Percentiles rank a stretch among this genome's conserved stretches.
Conservation (phyloP, 2,797 vertebrate genomes). For the Hydrophis major region DNA sequence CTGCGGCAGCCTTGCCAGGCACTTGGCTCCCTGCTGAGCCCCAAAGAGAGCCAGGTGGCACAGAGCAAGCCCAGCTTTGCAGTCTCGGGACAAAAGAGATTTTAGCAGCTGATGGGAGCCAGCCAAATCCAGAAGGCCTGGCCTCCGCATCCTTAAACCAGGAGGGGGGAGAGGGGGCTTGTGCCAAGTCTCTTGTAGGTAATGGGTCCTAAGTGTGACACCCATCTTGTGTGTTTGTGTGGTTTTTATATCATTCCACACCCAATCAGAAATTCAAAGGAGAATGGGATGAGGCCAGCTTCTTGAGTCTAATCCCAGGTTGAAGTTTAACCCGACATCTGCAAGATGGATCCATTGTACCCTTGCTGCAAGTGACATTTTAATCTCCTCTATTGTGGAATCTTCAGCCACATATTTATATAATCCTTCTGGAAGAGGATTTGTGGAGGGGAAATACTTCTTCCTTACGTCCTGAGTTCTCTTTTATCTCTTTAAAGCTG, state of each 20-base stretch:
- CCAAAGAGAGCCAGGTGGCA: neutral
- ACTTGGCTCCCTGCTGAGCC: fast-evolving
- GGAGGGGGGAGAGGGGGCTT: fast-evolving
- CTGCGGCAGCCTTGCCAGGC: no score
- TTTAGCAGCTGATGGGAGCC: neutral
- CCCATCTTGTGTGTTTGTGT: neutral
- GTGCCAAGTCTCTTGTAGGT: neutral
- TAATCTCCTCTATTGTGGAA: slow-evolving; percentile 42
- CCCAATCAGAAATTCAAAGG: neutral
- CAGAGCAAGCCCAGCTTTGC: neutral
- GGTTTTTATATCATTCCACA: neutral
- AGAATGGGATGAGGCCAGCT: neutral
- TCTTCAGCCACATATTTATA: slow-evolving; percentile 43
- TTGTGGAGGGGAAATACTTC: slow-evolving; percentile 54
- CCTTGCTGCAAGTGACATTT: slow-evolving; percentile 57
- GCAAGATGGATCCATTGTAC: slow-evolving; percentile 39
- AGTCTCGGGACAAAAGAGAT: no score
- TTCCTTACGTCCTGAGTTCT: slow-evolving; percentile 51
- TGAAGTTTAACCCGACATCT: slow-evolving; percentile 42
- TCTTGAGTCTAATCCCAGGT: neutral
- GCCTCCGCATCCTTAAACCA: no score
- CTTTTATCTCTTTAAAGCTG: slow-evolving; percentile 45
- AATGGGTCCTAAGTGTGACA: fast-evolving
- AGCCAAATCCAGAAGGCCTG: neutral
- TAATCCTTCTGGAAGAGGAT: slow-evolving; percentile 53